These are phyloP conservation scores for Gymnothorax reevesii DNA, from an alignment of 2,797 vertebrate genomes.

Conservation along the genomic window DNA sequence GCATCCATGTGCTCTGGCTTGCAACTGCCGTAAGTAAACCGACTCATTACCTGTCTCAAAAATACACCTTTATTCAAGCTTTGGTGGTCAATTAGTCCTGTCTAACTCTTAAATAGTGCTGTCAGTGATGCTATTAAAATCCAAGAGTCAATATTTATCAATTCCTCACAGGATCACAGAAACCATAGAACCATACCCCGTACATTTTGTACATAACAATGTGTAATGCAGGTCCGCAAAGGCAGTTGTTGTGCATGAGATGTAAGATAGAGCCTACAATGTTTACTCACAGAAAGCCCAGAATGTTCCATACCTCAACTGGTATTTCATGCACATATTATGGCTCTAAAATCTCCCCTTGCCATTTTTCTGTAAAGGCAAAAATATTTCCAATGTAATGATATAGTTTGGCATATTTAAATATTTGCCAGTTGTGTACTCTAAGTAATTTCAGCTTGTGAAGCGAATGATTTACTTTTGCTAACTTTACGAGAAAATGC, in stretches of 20 bases:
- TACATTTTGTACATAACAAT: too few species aligned
- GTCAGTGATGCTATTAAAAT: not conserved
- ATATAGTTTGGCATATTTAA: too few species aligned
- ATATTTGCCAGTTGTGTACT: too few species aligned
- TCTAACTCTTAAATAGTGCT: not conserved
- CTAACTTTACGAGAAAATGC: too few species aligned
- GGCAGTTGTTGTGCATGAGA: too few species aligned
- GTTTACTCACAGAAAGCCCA: conserved; percentile 44
- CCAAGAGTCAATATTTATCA: not conserved
- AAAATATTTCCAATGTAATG: too few species aligned
- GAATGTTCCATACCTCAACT: not conserved
- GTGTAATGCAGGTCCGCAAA: too few species aligned
- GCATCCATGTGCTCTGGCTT: not conserved
- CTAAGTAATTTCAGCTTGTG: too few species aligned
- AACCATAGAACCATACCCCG: conserved; percentile 47
- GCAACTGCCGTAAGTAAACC: not conserved
- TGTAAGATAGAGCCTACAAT: conserved; percentile 10
- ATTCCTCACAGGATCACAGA: conserved; percentile 46
- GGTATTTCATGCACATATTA: too few species aligned
- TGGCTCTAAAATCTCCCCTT: too few species aligned
- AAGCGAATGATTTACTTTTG: too few species aligned
- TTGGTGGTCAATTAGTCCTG: not conserved
- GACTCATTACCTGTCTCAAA: not conserved
- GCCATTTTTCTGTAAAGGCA: not conserved
- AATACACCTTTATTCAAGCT: not conserved